Conservation (phyloP, 2,888 invertebrate genomes). For the Antheraea yamamai region DNA sequence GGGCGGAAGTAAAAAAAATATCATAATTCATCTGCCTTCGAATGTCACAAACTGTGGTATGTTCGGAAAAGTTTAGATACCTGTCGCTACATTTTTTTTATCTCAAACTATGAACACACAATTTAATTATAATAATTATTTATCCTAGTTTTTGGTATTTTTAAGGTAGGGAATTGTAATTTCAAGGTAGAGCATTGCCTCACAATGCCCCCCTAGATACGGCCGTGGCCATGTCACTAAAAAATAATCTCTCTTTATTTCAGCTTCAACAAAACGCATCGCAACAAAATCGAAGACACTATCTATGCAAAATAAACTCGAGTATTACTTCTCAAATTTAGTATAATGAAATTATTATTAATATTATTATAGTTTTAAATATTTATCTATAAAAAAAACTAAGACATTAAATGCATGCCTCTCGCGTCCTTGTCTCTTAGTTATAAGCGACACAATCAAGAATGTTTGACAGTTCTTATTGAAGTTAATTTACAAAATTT, state of each 20-base stretch:
- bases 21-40: too few species aligned
- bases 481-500: neutral
- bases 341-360: constrained; percentile 25
- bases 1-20: too few species aligned
- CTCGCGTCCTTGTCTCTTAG: neutral
- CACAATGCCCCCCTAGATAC: too few species aligned
- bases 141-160: too few species aligned
- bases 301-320: constrained; percentile 31
- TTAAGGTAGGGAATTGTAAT: too few species aligned
- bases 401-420: constrained; percentile 11
- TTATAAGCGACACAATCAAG: neutral
- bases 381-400: constrained; percentile 18
- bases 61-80: too few species aligned
- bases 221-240: neutral
- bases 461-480: neutral
- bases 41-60: too few species aligned
- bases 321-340: constrained; percentile 45
- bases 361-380: constrained; percentile 21
- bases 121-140: too few species aligned
- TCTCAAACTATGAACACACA: too few species aligned
- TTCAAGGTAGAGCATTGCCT: too few species aligned
- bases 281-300: constrained; percentile 33
- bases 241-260: constrained; percentile 26
- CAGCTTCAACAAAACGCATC: constrained; percentile 35
- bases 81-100: too few species aligned